Conservation (phyloP, 2,888 invertebrate genomes). For the Eupithecia pulchellata region DNA sequence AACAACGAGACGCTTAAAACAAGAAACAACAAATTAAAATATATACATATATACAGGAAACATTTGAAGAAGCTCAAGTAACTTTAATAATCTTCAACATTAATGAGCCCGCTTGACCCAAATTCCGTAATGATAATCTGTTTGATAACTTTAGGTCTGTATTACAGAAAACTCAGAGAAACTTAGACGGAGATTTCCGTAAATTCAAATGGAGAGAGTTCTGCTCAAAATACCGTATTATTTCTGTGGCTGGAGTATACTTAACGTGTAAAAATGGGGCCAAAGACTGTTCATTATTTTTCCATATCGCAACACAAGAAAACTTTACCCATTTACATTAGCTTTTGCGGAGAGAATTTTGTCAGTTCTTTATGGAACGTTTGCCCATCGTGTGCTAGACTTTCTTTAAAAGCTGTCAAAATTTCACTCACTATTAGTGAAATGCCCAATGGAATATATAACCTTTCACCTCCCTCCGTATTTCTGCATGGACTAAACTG, state of each 20-base stretch:
- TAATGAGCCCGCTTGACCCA: slow-evolving; percentile 16
- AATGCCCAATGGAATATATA: no score
- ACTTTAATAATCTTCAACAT: slow-evolving; percentile 11
- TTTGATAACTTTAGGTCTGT: slow-evolving; percentile 4
- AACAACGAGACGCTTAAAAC: background rate
- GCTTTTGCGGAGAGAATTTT: background rate
- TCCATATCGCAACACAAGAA: background rate
- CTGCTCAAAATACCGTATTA: background rate
- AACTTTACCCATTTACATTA: background rate
- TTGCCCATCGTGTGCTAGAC: background rate
- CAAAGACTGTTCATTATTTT: slow-evolving; percentile 1
- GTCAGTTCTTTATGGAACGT: background rate
- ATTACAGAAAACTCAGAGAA: background rate
- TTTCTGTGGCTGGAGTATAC: background rate
- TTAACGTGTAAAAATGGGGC: background rate
- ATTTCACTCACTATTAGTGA: background rate
- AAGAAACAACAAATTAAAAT: slow-evolving; percentile 19
- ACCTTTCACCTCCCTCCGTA: no score
- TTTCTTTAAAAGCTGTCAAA: background rate
- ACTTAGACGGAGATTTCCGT: background rate
- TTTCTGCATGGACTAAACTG: no score
- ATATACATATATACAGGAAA: slow-evolving; percentile 7
- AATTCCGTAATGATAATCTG: slow-evolving; percentile 13
- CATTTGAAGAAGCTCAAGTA: slow-evolving; percentile 10
- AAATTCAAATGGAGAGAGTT: background rate